Evolutionary conservation across 2,888 invertebrate species (phyloP).

Genomic region (Adelognathus sp.): DNA sequence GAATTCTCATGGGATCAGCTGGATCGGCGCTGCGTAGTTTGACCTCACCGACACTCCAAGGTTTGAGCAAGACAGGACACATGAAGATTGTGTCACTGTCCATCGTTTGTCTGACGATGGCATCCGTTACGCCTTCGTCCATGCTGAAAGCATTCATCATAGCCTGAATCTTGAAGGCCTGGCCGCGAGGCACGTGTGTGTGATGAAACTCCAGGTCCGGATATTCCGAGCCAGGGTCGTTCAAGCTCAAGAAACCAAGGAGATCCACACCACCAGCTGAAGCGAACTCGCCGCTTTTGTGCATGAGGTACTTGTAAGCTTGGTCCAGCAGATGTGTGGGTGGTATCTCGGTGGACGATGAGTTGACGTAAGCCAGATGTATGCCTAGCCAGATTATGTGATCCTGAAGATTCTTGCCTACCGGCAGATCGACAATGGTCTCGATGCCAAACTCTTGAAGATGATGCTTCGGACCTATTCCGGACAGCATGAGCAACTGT

Average conservation of each 20-base stretch:
- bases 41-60: constrained; percentile 80
- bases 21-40: constrained; percentile 82
- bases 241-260: constrained; percentile 83
- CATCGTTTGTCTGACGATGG: constrained; percentile 66
- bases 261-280: constrained; percentile 81
- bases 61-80: constrained; percentile 80
- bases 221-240: constrained; percentile 81
- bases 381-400: constrained; percentile 79
- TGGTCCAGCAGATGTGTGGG: constrained; percentile 62
- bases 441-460: constrained; percentile 81
- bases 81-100: constrained; percentile 67
- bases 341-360: constrained; percentile 18
- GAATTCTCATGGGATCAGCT: constrained; percentile 81
- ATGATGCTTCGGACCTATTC: constrained; percentile 83
- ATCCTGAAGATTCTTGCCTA: constrained; percentile 84
- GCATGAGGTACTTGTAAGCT: constrained; percentile 79
- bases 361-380: constrained; percentile 60
- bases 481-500: constrained; percentile 87
- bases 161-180: constrained; percentile 16
- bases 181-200: constrained; percentile 78
- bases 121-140: constrained; percentile 63
- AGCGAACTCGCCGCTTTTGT: constrained; percentile 81
- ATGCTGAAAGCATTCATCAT: constrained; percentile 54
- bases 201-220: constrained; percentile 85
- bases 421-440: constrained; percentile 81